Evolutionary conservation across 2,113 vertebrate genomes (phyloP).

Genomic region (Phrynosoma blainvillii): DNA sequence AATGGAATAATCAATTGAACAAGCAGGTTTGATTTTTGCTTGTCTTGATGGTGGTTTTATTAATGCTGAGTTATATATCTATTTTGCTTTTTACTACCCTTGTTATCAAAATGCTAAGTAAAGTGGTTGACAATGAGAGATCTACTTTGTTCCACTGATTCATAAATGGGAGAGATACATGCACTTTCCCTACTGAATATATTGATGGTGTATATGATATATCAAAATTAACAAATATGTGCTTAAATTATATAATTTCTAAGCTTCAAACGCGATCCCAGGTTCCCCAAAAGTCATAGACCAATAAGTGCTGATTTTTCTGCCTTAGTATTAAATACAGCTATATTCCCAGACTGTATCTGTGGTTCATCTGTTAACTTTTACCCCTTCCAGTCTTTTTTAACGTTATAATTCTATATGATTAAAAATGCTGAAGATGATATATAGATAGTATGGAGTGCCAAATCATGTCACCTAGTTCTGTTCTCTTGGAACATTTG

Average conservation of each 20-base stretch:
- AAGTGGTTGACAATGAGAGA: not conserved
- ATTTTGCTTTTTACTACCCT: not conserved
- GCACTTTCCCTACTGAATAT: conserved; percentile 57
- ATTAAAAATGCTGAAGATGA: not conserved
- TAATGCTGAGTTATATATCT: not conserved
- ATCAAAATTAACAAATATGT: not conserved
- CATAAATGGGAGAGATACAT: conserved; percentile 26
- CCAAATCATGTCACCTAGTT: not conserved
- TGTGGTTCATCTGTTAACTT: not conserved
- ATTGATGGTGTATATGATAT: conserved; percentile 16
- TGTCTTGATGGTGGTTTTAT: conserved; percentile 2
- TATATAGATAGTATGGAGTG: not conserved
- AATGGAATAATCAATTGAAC: not conserved
- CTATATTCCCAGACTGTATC: not conserved
- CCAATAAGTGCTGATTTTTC: conserved; percentile 5
- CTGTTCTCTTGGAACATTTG: not conserved
- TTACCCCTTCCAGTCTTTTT: not conserved
- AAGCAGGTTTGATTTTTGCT: not conserved
- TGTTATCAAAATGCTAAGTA: not conserved
- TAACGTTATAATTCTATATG: not conserved
- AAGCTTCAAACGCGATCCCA: not conserved
- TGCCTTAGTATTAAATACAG: not conserved
- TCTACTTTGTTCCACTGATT: conserved; percentile 36
- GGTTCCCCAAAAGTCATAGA: not conserved
- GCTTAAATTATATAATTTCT: not conserved